Percentiles rank a stretch among this genome's conserved stretches.
phyloP scores from a whole-genome alignment of 1,140 invertebrate genomes.

The Spodoptera litura region DNA sequence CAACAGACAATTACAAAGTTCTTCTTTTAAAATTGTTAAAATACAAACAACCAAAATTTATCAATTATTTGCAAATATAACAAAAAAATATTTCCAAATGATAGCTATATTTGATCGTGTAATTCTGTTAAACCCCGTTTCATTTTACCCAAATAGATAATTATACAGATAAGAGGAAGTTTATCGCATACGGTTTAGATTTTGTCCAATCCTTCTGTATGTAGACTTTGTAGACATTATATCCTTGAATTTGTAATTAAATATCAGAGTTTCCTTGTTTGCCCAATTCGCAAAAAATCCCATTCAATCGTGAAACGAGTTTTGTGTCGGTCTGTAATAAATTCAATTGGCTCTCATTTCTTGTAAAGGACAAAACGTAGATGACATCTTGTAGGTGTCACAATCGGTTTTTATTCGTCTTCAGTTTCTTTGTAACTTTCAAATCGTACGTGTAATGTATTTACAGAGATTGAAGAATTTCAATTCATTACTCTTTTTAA shows the following conservation, averaged over 20 bases:
- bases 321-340: slow-evolving; percentile 30
- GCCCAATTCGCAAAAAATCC: slow-evolving; percentile 23
- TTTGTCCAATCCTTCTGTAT: slow-evolving; percentile 38
- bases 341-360: slow-evolving; percentile 25
- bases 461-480: neutral
- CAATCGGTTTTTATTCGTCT: slow-evolving; percentile 6
- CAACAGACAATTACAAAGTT: too few relatives aligned
- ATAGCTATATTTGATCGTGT: slow-evolving; percentile 74
- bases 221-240: slow-evolving; percentile 12
- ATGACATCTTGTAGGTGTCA: slow-evolving; percentile 4
- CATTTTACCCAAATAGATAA: slow-evolving; percentile 79
- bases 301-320: slow-evolving; percentile 40
- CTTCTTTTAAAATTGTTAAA: too few relatives aligned
- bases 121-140: slow-evolving; percentile 75
- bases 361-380: slow-evolving; percentile 25
- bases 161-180: slow-evolving; percentile 60
- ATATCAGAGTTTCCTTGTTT: slow-evolving; percentile 30
- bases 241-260: slow-evolving; percentile 39
- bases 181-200: slow-evolving; percentile 53
- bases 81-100: slow-evolving; percentile 66
- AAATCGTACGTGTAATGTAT: neutral
- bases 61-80: too few relatives aligned
- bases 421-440: slow-evolving; percentile 5
- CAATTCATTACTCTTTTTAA: neutral
- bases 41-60: too few relatives aligned